phyloP scores from a whole-genome alignment of 2,888 invertebrate species.

The Calliopum simillimum region DNA sequence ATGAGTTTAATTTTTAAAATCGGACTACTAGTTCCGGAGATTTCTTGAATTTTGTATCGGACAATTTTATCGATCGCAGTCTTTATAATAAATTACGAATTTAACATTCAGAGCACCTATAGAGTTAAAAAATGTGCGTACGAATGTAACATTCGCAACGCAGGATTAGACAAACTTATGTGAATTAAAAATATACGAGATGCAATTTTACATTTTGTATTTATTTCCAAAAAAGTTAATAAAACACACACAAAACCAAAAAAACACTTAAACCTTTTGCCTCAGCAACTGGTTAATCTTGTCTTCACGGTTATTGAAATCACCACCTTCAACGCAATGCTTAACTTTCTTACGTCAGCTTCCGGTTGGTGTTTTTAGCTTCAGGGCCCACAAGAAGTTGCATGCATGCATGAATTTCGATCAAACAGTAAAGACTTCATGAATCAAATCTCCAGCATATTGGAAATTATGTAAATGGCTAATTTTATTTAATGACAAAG shows the following conservation, averaged over 20 bases:
- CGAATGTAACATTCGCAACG: too few relatives aligned
- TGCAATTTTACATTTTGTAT: slow-evolving; percentile 7
- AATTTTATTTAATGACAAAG: slow-evolving; percentile 86
- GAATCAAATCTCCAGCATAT: slow-evolving; percentile 98
- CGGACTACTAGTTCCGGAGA: too few relatives aligned
- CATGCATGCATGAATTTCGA: slow-evolving; percentile 89
- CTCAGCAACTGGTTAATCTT: slow-evolving; percentile 95
- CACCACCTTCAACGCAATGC: slow-evolving; percentile 99
- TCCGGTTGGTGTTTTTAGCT: slow-evolving; percentile 98
- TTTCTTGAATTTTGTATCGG: too few relatives aligned
- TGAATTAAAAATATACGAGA: too few relatives aligned
- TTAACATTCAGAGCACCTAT: too few relatives aligned
- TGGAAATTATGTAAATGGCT: slow-evolving; percentile 83
- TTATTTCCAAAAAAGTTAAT: slow-evolving; percentile 26
- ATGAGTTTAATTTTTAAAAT: too few relatives aligned
- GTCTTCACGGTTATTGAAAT: slow-evolving; percentile 98
- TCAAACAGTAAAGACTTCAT: slow-evolving; percentile 93
- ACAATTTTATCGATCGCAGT: too few relatives aligned
- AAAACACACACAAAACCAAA: slow-evolving; percentile 2
- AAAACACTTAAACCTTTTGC: slow-evolving; percentile 91
- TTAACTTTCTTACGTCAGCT: slow-evolving; percentile 99
- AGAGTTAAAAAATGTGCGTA: too few relatives aligned
- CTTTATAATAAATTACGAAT: too few relatives aligned
- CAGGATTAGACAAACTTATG: too few relatives aligned
- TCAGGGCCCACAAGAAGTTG: slow-evolving; percentile 99